Percentiles rank a stretch among this genome's conserved stretches.
phyloP scores from a whole-genome alignment of 2,888 invertebrate genomes.

The Macrophya annulata region DNA sequence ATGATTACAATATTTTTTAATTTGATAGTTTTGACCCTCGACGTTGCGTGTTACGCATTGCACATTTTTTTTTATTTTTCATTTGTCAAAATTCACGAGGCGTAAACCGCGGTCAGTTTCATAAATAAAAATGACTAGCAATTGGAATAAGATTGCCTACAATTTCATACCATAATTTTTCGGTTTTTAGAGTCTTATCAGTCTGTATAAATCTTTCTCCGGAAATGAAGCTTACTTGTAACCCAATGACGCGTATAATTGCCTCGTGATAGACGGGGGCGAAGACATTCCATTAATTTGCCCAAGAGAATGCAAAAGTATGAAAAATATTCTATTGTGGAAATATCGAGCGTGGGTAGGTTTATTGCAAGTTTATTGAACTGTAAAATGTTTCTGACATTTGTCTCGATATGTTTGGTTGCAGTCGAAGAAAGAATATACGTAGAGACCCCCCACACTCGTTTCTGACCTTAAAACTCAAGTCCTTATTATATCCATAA shows the following conservation, averaged over 20 bases:
- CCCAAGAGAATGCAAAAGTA: not conserved
- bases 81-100: not conserved
- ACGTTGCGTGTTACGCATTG: no score
- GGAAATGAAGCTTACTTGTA: not conserved
- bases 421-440: not conserved
- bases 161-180: not conserved
- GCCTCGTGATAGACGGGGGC: not conserved
- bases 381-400: not conserved
- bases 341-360: slow-evolving; percentile 23
- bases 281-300: slow-evolving; percentile 3
- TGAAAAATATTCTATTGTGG: not conserved
- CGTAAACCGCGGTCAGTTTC: not conserved
- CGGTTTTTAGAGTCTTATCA: not conserved
- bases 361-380: not conserved
- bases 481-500: not conserved
- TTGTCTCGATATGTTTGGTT: not conserved
- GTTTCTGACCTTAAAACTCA: not conserved
- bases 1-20: not conserved
- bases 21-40: not conserved
- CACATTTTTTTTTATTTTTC: not conserved
- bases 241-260: not conserved
- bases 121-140: not conserved
- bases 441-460: not conserved
- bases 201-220: not conserved
- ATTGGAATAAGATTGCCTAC: not conserved